Conservation (phyloP, 2,113 vertebrate species). For the Phoxinus phoxinus region DNA sequence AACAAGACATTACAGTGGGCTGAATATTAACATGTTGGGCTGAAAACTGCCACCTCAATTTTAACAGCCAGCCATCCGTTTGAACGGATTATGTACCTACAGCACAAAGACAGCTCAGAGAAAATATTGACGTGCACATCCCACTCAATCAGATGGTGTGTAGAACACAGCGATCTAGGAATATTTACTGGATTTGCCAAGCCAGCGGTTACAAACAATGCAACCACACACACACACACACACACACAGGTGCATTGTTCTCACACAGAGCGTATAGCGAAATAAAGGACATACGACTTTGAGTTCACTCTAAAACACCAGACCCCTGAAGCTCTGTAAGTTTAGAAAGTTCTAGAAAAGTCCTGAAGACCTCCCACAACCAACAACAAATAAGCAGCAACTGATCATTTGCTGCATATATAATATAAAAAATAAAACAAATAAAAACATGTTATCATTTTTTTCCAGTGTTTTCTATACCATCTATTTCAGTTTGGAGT, state of each 20-base stretch:
- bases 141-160: constrained; percentile 31
- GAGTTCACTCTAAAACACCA: constrained; percentile 22
- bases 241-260: constrained; percentile 26
- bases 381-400: background rate
- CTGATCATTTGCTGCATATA: background rate
- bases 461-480: too few relatives aligned
- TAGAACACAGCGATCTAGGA: constrained; percentile 27
- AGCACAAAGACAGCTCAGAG: constrained; percentile 33
- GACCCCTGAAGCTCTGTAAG: constrained; percentile 4
- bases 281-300: constrained; percentile 30
- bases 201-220: constrained; percentile 20
- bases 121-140: constrained; percentile 34
- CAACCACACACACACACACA: background rate
- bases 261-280: constrained; percentile 16
- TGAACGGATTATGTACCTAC: constrained; percentile 30
- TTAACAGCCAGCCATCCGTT: background rate
- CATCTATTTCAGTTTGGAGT: too few relatives aligned
- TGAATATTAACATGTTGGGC: constrained; percentile 41
- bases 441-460: too few relatives aligned
- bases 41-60: background rate
- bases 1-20: constrained; percentile 35
- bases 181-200: constrained; percentile 13
- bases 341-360: constrained; percentile 35
- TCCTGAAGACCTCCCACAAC: background rate
- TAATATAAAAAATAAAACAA: too few relatives aligned